A percentile compares a stretch with the other conserved stretches of the same genome.
phyloP scores from a whole-genome alignment of 2,888 invertebrate genomes.

The Acrobasis repandana region DNA sequence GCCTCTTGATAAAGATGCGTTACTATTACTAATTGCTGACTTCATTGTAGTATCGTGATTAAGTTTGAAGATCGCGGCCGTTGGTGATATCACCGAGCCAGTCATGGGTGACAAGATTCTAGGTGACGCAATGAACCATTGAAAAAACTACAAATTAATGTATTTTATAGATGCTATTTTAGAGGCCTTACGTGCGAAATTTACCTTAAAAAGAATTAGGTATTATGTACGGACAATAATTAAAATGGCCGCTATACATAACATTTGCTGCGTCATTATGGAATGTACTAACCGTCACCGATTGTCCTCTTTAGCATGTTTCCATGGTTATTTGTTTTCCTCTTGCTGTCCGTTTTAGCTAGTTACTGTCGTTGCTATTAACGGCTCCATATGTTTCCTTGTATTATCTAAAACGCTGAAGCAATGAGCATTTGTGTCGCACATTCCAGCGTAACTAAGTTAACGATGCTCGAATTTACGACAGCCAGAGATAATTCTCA shows the following conservation, averaged over 20 bases:
- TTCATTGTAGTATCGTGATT: slow-evolving; percentile 24
- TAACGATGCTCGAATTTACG: slow-evolving; percentile 1
- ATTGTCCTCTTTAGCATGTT: slow-evolving; percentile 37
- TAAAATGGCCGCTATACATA: slow-evolving; percentile 40
- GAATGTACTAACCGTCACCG: slow-evolving; percentile 44
- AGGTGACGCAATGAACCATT: neutral
- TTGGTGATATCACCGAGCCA: slow-evolving; percentile 27
- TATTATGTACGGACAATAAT: neutral
- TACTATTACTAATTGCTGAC: slow-evolving; percentile 25
- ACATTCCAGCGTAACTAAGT: neutral
- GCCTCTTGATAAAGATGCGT: slow-evolving; percentile 9
- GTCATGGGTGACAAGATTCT: slow-evolving; percentile 16
- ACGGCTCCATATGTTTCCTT: slow-evolving; percentile 32
- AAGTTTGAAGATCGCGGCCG: slow-evolving; percentile 18
- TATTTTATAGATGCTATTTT: neutral
- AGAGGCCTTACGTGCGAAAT: neutral
- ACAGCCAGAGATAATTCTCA: slow-evolving; percentile 21
- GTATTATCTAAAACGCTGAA: slow-evolving; percentile 1
- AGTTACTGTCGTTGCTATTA: slow-evolving; percentile 35
- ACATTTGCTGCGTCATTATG: slow-evolving; percentile 51
- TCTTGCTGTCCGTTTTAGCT: slow-evolving; percentile 39
- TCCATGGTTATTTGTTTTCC: slow-evolving; percentile 47
- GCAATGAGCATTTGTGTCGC: slow-evolving; percentile 3
- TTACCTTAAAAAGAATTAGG: neutral
- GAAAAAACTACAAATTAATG: neutral